A percentile compares a stretch with the other conserved stretches of the same genome.
Evolutionary conservation across 2,113 vertebrate species (phyloP).

Genomic region (Galeopterus variegatus): DNA sequence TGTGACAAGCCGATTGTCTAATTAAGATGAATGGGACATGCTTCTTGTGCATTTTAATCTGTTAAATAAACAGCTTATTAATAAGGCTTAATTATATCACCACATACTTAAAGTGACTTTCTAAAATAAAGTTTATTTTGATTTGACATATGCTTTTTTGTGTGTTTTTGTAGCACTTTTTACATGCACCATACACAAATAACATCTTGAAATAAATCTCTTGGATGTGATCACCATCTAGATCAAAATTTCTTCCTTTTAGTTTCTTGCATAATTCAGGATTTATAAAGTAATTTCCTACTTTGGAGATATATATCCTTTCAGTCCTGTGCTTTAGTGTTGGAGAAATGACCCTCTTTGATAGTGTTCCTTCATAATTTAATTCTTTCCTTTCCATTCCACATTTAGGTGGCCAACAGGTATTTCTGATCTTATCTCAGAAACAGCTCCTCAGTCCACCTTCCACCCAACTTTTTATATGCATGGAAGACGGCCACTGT

Average conservation of each 20-base stretch:
- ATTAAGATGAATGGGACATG: conserved; percentile 87
- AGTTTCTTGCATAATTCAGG: conserved; percentile 43
- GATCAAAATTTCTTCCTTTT: conserved; percentile 79
- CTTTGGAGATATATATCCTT: not conserved
- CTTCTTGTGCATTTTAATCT: conserved; percentile 88
- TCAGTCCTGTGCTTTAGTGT: not conserved
- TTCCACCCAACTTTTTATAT: fast-evolving
- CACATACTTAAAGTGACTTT: conserved; percentile 87
- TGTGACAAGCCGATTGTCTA: conserved; percentile 82
- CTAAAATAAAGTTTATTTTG: conserved; percentile 86
- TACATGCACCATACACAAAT: conserved; percentile 77
- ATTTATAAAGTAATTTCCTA: conserved; percentile 27
- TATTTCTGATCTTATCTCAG: not conserved
- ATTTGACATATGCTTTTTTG: conserved; percentile 78
- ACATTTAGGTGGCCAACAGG: not conserved
- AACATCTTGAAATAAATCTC: conserved; percentile 87
- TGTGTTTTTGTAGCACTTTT: conserved; percentile 78
- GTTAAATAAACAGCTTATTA: conserved; percentile 88
- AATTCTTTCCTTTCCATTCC: not conserved
- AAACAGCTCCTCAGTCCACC: not conserved
- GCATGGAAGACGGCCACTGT: not conserved
- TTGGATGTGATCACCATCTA: conserved; percentile 85
- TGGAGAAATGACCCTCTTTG: conserved; percentile 30
- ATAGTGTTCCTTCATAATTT: not conserved
- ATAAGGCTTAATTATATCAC: conserved; percentile 88